These are phyloP conservation scores for Lycopodina hypogea DNA, from an alignment of 37 sponge, comb jelly and placozoan genomes.

Conservation along the genomic window DNA sequence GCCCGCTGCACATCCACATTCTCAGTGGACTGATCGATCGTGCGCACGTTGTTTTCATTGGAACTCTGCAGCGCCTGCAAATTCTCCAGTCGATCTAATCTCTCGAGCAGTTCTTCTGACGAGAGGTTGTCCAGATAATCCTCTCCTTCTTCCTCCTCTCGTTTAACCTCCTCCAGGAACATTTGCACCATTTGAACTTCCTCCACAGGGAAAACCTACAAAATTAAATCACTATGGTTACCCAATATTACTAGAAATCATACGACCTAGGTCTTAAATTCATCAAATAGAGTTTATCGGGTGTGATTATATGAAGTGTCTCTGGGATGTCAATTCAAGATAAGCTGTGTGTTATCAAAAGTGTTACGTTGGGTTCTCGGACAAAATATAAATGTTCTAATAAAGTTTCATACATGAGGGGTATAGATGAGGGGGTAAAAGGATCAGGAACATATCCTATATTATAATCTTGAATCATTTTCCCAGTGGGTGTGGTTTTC, in stretches of 20 bases:
- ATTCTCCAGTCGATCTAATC: slow-evolving; percentile 41
- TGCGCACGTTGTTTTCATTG: slow-evolving; percentile 32
- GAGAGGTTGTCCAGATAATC: slow-evolving; percentile 27
- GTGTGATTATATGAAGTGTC: too few species aligned
- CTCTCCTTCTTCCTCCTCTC: slow-evolving; percentile 13
- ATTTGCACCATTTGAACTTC: slow-evolving; percentile 59
- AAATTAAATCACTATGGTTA: neutral
- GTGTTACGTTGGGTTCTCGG: too few species aligned
- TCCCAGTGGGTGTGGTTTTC: too few species aligned
- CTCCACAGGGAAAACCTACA: slow-evolving; percentile 65
- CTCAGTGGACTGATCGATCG: slow-evolving; percentile 49
- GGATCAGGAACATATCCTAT: too few species aligned
- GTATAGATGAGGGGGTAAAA: too few species aligned
- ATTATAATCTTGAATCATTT: too few species aligned
- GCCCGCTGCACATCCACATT: slow-evolving; percentile 46
- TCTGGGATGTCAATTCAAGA: too few species aligned
- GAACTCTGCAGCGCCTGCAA: slow-evolving; percentile 12
- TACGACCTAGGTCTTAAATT: neutral
- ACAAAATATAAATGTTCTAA: too few species aligned
- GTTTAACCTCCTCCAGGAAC: slow-evolving; percentile 35
- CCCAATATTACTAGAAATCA: too few species aligned
- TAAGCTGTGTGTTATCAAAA: too few species aligned
- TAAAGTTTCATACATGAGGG: too few species aligned
- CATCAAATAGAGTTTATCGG: too few species aligned
- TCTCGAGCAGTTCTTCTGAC: slow-evolving; percentile 44